These are phyloP conservation scores for Apis cerana DNA, from an alignment of 1,140 invertebrate genomes.

Conservation along the genomic window DNA sequence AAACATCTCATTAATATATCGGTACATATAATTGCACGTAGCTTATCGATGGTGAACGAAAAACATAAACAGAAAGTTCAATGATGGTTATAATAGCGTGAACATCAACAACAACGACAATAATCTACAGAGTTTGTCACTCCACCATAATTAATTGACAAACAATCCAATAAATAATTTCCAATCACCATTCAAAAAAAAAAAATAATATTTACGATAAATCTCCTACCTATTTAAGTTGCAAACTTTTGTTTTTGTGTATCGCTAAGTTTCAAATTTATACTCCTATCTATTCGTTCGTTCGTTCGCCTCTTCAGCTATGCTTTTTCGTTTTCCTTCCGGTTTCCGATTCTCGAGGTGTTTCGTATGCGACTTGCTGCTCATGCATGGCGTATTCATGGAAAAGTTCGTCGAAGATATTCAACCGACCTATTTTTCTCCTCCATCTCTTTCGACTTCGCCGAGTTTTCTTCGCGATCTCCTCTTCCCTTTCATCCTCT, in stretches of 20 bases:
- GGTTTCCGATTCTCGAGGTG: slow-evolving; percentile 43
- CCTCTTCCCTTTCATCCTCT: too few species aligned
- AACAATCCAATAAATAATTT: background rate
- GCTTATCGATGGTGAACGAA: too few species aligned
- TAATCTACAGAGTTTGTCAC: too few species aligned
- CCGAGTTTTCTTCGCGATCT: slow-evolving; percentile 11
- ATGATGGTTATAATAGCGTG: too few species aligned
- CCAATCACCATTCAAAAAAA: background rate
- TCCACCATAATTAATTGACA: too few species aligned
- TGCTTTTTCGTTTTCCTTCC: slow-evolving; percentile 32
- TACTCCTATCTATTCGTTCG: slow-evolving; percentile 36
- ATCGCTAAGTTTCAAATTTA: slow-evolving; percentile 43
- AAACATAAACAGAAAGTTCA: too few species aligned
- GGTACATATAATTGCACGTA: too few species aligned
- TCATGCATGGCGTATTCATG: slow-evolving; percentile 66
- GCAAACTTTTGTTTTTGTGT: slow-evolving; percentile 10
- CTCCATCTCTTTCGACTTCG: background rate
- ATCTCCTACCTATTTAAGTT: background rate
- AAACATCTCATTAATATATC: too few species aligned
- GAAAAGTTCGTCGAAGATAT: slow-evolving; percentile 70
- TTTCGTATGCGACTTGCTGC: slow-evolving; percentile 54
- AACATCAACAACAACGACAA: too few species aligned
- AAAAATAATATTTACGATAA: too few species aligned
- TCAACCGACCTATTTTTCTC: slow-evolving; percentile 64
- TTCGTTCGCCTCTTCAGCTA: slow-evolving; percentile 22